Base-by-base conservation (phyloP, 2,113 vertebrate species). In the Amphiprion ocellaris region DNA sequence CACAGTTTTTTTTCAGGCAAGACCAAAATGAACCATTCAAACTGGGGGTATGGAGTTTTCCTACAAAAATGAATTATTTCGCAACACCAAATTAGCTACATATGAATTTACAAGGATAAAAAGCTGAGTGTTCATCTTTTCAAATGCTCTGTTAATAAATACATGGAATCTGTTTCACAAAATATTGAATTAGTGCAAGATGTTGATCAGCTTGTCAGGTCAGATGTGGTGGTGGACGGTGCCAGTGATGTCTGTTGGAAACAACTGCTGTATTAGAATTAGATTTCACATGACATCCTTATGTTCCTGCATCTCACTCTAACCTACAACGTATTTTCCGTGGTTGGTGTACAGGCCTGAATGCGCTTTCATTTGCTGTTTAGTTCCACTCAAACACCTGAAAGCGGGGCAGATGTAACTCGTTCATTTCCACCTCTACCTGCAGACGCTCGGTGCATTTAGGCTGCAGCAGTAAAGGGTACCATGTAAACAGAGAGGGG, bases 361-460 rank as follows among this genome's bases (percentile, higher is more conserved):
- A 37, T 41, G 17, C 44, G 2, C 17, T 30, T 19, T 30, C 16
- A 30, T 73, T 54, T 52, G 19, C 26, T 66, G 16, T 60, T 74
- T 37, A 47, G 16, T 60, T 59, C 16, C 6, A 46, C 19, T 19
- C 5, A 52, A 46, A 69, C 1, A 7, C 3, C 46, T 73, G 44
- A 83, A 85, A 90, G 52, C 70, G 49, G 72, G 81, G 62, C 80
- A 74, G 37, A 52, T 55, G 69, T 37, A 79, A 54, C 39, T 69
- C 6, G 6, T 50, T 70, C 52, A 21, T 28, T 30, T 60, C 54
- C n/a, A 21, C 55, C 56, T 54, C 41, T 7, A 60, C 3, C 62
- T 39, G 14, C 58, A 16, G n/a, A 52, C 26, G 23, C 44, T 2
- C 61, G 47, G 15, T 44, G 33, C 52, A 69, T 67, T 79, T 46